Base-by-base conservation (phyloP, 2,797 vertebrate species). In the Coreius guichenoti region DNA sequence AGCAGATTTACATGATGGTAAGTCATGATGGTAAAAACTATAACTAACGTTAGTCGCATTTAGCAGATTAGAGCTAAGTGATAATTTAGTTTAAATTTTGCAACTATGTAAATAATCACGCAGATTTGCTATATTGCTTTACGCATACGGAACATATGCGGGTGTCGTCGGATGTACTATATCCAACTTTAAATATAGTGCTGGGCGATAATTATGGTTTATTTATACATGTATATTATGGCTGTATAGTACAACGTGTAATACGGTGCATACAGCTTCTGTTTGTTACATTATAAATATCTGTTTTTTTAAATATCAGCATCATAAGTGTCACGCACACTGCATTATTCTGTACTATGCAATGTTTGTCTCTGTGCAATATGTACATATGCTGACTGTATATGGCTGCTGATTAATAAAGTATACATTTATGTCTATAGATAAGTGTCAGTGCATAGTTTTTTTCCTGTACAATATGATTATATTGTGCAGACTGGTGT, bases 361-460 rank as follows among this genome's bases (percentile, higher is more conserved):
- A 33, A 63, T 49, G 16, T 13, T 51, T 8, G 12, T 33, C 19
- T 67, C 14, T 39, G 47, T 81, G 67, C 11, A 21, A 23, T 69
- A 19, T 54, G 49, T 21, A 51, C 6, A 54, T 54, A 80, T n/a
- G 63, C 36, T 33, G 3, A 36, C 5, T 49, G 26, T 19, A 1
- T 17, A 8, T 75, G 43, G 17, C 69, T 63, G 72, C 58, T 75
- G 43, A 65, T 67, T 67, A 65, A 51, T 51, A 51, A 65, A 83
- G 56, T 63, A 67, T 47, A 45, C 7, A 47, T 19, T 21, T 21
- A 61, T 36, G 8, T 36, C 21, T 19, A 45, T n/a, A 5, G 8
- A 49, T 19, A 61, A 12, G 54, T 29, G n/a, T 13, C 36, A 78
- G 1, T 45, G 3, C n/a, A 11, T 12, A 6, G 0, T 8, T 39